Percentiles rank a stretch among this genome's conserved stretches.
Evolutionary conservation across 2,888 invertebrate genomes (phyloP).

Genomic region (Lasioglossum marginatum): DNA sequence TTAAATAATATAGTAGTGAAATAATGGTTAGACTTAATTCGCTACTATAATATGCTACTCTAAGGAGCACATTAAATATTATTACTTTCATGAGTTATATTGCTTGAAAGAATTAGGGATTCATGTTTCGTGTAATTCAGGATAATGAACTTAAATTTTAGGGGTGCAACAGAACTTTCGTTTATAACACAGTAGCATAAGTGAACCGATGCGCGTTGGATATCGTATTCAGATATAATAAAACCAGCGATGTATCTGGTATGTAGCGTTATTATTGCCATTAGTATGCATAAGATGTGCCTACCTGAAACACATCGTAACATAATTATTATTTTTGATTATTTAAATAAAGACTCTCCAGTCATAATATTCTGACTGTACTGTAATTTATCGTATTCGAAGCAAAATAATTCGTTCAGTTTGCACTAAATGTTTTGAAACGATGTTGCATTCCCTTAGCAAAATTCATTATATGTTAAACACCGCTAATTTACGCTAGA

Average conservation of each 20-base stretch:
- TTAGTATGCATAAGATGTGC: neutral
- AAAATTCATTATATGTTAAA: neutral
- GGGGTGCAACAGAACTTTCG: neutral
- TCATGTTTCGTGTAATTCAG: neutral
- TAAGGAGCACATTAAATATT: constrained; percentile 3
- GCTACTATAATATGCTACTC: neutral
- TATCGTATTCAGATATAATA: neutral
- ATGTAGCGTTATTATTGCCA: neutral
- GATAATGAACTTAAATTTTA: constrained; percentile 8
- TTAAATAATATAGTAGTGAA: neutral
- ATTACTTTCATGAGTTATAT: neutral
- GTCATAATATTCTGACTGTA: neutral
- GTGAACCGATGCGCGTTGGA: neutral
- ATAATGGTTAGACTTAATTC: neutral
- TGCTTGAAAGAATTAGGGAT: constrained; percentile 3
- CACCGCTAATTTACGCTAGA: neutral
- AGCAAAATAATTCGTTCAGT: neutral
- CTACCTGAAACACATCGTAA: neutral
- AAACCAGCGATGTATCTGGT: neutral
- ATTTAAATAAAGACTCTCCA: neutral
- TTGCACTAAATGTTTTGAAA: neutral
- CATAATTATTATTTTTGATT: neutral
- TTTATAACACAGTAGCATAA: neutral
- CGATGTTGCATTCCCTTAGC: neutral
- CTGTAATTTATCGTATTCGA: neutral